Evolutionary conservation across 64 coral and sea anemone genomes (phyloP).

Genomic region (Actinia equina): DNA sequence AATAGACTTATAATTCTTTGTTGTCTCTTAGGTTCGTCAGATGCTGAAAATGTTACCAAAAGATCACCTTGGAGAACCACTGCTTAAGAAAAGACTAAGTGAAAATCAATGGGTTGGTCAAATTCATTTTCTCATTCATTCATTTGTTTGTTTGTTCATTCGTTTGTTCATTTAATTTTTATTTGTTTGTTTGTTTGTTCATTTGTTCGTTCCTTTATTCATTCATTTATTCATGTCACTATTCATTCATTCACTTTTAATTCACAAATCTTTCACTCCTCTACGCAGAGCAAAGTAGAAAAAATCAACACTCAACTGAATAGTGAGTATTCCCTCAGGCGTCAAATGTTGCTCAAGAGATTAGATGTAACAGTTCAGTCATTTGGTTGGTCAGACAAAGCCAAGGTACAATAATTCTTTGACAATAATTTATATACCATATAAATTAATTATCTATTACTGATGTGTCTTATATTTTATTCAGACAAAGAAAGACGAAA

Average conservation of each 20-base stretch:
- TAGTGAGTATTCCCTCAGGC: constrained; percentile 74
- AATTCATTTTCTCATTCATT: background rate
- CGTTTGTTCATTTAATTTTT: too few relatives aligned
- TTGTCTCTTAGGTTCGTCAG: constrained; percentile 53
- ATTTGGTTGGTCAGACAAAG: constrained; percentile 94
- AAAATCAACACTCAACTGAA: constrained; percentile 79
- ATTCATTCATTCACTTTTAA: background rate
- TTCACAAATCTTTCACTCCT: background rate
- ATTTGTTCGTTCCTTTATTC: too few relatives aligned
- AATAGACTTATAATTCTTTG: background rate
- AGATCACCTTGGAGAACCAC: constrained; percentile 79
- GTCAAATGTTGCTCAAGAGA: constrained; percentile 90
- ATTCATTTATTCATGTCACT: too few relatives aligned
- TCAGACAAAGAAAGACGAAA: constrained; percentile 90
- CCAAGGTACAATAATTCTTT: constrained; percentile 49
- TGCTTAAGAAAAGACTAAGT: constrained; percentile 63
- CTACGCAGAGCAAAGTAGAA: constrained; percentile 61
- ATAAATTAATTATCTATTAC: too few relatives aligned
- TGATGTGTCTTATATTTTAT: constrained; percentile 1
- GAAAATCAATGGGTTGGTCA: constrained; percentile 82
- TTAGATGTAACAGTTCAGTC: constrained; percentile 95
- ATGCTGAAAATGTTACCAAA: constrained; percentile 59
- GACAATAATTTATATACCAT: background rate
- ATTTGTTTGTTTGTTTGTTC: background rate
- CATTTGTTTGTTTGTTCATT: background rate